A percentile compares a stretch with the other conserved stretches of the same genome.
Evolutionary conservation across 2,888 invertebrate genomes (phyloP).

Genomic region (Ariolimax columbianus): DNA sequence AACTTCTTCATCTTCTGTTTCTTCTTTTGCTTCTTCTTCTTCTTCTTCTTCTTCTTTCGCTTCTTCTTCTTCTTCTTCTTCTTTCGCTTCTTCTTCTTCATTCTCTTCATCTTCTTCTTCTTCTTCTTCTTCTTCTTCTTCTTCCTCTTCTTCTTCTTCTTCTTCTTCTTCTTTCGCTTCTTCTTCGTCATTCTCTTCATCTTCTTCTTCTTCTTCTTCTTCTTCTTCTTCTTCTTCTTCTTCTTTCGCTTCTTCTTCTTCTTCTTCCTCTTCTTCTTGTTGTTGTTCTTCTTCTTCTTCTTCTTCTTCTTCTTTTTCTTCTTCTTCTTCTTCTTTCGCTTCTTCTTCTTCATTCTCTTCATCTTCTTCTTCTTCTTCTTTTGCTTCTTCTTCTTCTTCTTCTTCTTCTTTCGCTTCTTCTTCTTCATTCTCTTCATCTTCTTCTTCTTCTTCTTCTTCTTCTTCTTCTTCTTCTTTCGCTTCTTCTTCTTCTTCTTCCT

Average conservation of each 20-base stretch:
- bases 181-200: background rate
- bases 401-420: too few species aligned
- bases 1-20: too few species aligned
- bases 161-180: background rate
- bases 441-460: background rate
- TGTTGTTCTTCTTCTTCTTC: background rate
- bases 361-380: too few species aligned
- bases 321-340: background rate
- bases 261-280: background rate
- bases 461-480: background rate
- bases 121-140: background rate
- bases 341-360: too few species aligned
- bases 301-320: background rate
- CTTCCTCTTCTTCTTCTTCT: background rate
- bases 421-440: too few species aligned
- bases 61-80: background rate
- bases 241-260: background rate
- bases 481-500: background rate
- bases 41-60: background rate
- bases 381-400: too few species aligned
- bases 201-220: background rate
- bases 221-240: background rate
- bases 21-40: too few species aligned
- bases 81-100: too few species aligned
- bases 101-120: too few species aligned